Conservation (phyloP, 2,888 invertebrate genomes). For the Camptogramma bilineatum region DNA sequence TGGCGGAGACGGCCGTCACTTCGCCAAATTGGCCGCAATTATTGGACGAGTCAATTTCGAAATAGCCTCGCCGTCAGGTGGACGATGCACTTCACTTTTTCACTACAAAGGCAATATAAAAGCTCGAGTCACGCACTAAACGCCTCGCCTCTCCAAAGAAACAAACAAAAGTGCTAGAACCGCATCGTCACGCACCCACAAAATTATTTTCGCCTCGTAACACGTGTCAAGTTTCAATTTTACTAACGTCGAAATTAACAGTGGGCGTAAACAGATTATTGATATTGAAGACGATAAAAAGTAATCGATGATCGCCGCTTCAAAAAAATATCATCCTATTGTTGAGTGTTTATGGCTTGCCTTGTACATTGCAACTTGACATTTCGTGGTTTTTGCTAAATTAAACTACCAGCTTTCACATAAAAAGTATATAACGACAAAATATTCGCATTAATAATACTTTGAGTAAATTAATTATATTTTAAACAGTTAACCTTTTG, state of each 20-base stretch:
- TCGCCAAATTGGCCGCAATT: slow-evolving; percentile 73
- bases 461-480: too few species aligned
- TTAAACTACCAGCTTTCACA: not conserved
- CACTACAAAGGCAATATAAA: slow-evolving; percentile 82
- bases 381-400: not conserved
- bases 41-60: slow-evolving; percentile 61
- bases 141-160: slow-evolving; percentile 75
- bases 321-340: slow-evolving; percentile 70
- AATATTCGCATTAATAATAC: too few species aligned
- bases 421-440: too few species aligned
- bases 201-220: slow-evolving; percentile 83
- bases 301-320: slow-evolving; percentile 82
- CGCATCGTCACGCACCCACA: slow-evolving; percentile 81
- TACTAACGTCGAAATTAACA: slow-evolving; percentile 83
- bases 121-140: slow-evolving; percentile 81
- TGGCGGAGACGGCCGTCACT: slow-evolving; percentile 55
- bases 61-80: slow-evolving; percentile 65
- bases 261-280: slow-evolving; percentile 85
- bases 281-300: slow-evolving; percentile 83
- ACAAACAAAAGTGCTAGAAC: slow-evolving; percentile 79
- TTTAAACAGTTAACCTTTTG: too few species aligned
- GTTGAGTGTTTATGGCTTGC: slow-evolving; percentile 67
- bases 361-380: slow-evolving; percentile 8
- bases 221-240: slow-evolving; percentile 85
- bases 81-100: slow-evolving; percentile 68